Evolutionary conservation across 2,797 vertebrate genomes (phyloP).

Genomic region (Melanogrammus aeglefinus): DNA sequence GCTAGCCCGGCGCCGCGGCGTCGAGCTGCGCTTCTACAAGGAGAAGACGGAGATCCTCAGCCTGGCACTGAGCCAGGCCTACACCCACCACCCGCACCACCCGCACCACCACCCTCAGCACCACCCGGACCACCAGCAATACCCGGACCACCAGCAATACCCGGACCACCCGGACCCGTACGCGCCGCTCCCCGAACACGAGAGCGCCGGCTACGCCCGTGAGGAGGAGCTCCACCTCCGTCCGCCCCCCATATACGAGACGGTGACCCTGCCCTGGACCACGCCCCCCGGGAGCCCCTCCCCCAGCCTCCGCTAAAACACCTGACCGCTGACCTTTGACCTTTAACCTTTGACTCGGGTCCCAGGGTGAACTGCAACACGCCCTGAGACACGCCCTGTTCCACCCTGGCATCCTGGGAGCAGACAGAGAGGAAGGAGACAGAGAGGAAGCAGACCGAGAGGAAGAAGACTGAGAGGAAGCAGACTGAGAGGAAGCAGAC

Average conservation of each 20-base stretch:
- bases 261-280: constrained; percentile 26
- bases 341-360: not conserved
- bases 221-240: constrained; percentile 50
- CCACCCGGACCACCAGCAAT: not conserved
- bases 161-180: not conserved
- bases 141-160: no score
- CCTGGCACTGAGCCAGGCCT: constrained; percentile 84
- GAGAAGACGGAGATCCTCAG: constrained; percentile 89
- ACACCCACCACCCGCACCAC: constrained; percentile 51
- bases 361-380: constrained; percentile 7
- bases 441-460: no score
- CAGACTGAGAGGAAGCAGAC: no score
- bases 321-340: constrained; percentile 13
- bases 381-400: not conserved
- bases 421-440: no score
- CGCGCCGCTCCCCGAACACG: not conserved
- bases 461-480: no score
- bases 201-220: constrained; percentile 15
- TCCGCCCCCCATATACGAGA: constrained; percentile 11
- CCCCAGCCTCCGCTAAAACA: constrained; percentile 33
- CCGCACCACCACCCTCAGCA: constrained; percentile 24
- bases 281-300: constrained; percentile 40
- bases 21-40: constrained; percentile 88
- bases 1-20: constrained; percentile 77
- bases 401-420: constrained; percentile 11